Evolutionary conservation across 2,888 invertebrate genomes (phyloP), one percentile per base, ranked within the genome.

Genomic region (Diaperis boleti): DNA sequence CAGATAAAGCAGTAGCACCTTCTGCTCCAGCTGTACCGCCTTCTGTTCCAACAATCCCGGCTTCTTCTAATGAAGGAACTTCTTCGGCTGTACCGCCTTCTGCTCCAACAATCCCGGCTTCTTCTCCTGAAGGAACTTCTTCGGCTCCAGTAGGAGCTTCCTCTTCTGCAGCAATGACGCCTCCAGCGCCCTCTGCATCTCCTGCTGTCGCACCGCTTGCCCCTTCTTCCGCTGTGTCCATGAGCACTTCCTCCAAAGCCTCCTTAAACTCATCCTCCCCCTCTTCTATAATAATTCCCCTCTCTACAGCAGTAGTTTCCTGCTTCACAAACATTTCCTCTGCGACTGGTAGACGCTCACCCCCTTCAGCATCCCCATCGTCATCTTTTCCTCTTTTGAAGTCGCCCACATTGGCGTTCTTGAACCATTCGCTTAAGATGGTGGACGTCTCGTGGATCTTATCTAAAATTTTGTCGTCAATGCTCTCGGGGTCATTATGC

Each of bases 391-490:
- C 22, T 15, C 31, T 10, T n/a, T 47, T 49, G n/a, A 50, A 22
- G 4, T 17, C 35, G 13, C 11, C 1, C 1, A 54, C 2, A n/a
- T 41, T 41, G 2, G 13, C 22, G 17, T 26, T 49, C 29, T 49
- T 60, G n/a, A 73, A 39, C 64, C 66, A 71, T 11, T 74, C 73
- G 1, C 68, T 68, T 2, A 78, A 39, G 14, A 74, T 35, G 5
- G 60, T 62, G 0, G 77, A 71, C n/a, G 71, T 70, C 55, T 73
- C 69, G 14, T 73, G 72, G 14, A 78, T 78, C 59, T 74, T 74
- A 6, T 70, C 64, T n/a, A 72, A 45, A 3, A 76, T 49, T 11
- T 65, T 59, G 6, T 72, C 69, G 55, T 75, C 69, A 0, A 78
- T 71, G 15, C 72, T 62, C 1, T 76, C 72, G 1, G 76, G 76